Evolutionary conservation across 2,888 invertebrate genomes (phyloP), one percentile per base, ranked within the genome.

Genomic region (Calameuta idolon): DNA sequence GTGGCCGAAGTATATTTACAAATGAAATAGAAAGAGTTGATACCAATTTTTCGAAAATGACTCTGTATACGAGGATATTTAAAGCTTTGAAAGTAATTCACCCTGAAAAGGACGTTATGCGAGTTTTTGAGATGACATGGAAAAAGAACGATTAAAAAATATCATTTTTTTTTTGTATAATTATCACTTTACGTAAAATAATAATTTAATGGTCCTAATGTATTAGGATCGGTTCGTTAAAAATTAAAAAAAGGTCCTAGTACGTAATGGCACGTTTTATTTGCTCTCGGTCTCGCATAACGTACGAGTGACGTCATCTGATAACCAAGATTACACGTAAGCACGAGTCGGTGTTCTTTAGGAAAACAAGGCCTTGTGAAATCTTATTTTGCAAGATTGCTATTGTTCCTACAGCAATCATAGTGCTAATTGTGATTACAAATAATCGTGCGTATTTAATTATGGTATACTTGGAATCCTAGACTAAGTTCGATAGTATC

Each of bases 241-340:
- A 55, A 55, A 23, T 55, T 55, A 55, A 1, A 23, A 40, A 55
- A 55, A 23, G 55, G 55, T 55, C 23, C 55, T 55, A 23, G 5
- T 55, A 55, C 15, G 23, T 9, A 23, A 23, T 55, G 55, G 23
- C 55, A 23, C 23, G 2, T 23, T 23, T 55, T 55, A 23, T 55
- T 55, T 33, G 71, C 15, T 71, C 31, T 71, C 31, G 30, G 71
- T 12, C 71, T 71, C 71, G 71, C 33, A 71, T 71, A 71, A 71
- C 71, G 71, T 33, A 33, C 31, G 9, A 55, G 31, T 71, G 71
- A 71, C 71, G 71, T 33, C 33, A 33, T 71, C 31, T 11, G 71
- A 71, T 71, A 71, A 71, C 71, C 12, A 71, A 71, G 71, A 71
- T 71, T 71, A 71, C 31, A 55, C 55, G 23, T 55, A 23, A 55